Conservation (phyloP, 64 coral and sea anemone genomes). For the Porites lutea region DNA sequence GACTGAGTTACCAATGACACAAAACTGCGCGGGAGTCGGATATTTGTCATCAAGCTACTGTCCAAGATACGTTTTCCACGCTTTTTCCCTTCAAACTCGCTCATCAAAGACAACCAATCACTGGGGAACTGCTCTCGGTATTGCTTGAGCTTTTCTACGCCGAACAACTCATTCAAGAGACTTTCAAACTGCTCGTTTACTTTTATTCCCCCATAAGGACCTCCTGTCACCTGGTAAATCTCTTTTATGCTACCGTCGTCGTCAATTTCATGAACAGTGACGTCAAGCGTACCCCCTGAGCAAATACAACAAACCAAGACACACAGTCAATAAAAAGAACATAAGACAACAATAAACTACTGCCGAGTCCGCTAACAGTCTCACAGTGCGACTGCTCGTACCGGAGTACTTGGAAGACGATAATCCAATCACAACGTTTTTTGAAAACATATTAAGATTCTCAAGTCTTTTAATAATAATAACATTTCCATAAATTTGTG, state of each 20-base stretch:
- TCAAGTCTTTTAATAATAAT: too few species aligned
- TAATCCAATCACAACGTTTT: too few species aligned
- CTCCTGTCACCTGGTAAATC: slow-evolving; percentile 50
- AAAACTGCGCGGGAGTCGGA: slow-evolving; percentile 57
- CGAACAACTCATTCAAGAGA: slow-evolving; percentile 53
- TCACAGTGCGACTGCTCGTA: too few species aligned
- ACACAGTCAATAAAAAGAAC: background rate
- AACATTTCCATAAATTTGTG: too few species aligned
- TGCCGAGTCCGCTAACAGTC: too few species aligned
- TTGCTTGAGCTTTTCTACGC: background rate
- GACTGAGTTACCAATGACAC: background rate
- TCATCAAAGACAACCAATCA: slow-evolving; percentile 55
- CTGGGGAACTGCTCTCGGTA: background rate
- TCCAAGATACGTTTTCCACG: slow-evolving; percentile 49
- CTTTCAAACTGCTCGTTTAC: slow-evolving; percentile 46
- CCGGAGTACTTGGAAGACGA: too few species aligned
- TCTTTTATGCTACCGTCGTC: slow-evolving; percentile 52
- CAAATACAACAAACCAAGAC: background rate
- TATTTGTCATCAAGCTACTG: slow-evolving; percentile 22
- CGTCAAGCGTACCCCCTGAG: slow-evolving; percentile 61
- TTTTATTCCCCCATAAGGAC: slow-evolving; percentile 47
- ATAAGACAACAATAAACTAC: too few species aligned
- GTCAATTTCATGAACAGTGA: slow-evolving; percentile 55
- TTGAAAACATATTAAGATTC: too few species aligned
- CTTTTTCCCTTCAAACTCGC: slow-evolving; percentile 61